Evolutionary conservation across 2,797 vertebrate genomes (phyloP), one percentile per base, ranked within the genome.

Genomic region (Amblyopsis hoosieri): DNA sequence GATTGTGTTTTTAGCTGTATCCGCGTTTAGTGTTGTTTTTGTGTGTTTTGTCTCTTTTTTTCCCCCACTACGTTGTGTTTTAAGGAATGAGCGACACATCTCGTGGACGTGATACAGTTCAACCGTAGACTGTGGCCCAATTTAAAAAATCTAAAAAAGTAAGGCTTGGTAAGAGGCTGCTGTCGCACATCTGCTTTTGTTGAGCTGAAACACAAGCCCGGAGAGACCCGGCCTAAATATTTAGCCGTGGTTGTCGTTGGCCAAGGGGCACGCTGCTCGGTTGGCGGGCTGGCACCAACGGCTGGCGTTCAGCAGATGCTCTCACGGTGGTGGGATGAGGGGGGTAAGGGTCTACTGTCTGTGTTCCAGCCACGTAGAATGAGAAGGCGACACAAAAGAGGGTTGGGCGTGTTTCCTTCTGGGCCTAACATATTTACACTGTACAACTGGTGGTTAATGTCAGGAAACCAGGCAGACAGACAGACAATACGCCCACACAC

Each of bases 181-280:
- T 58, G 62, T 68, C 54, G 14, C 66, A 67, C 78, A 78, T 87
- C 80, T 83, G 80, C 72, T 76, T 83, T 76, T 77, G 67, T 74
- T 71, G 67, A 78, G 62, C 67, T 69, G 68, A 15, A 57, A 31
- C 57, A 45, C 23, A 33, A 76, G 69, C 12, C 58, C 23, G 1
- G 23, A 71, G 55, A 76, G 4, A 15, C 53, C 60, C 54, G 74
- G 71, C 60, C 70, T 69, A 47, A 81, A 76, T 79, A 69, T 81
- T 82, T 77, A 76, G 54, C 57, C 57, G 71, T 54, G 71, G 69
- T 67, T 73, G 83, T 76, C 60, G 66, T 62, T 33, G 59, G 67
- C 71, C 79, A 73, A 71, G 74, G 71, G 76, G 75, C 77, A 81
- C 80, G 76, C 73, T 3, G 70, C 62, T 69, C 60, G 75, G 66